Evolutionary conservation across 2,888 invertebrate species (phyloP).

Genomic region (Cheilosia scutellata): DNA sequence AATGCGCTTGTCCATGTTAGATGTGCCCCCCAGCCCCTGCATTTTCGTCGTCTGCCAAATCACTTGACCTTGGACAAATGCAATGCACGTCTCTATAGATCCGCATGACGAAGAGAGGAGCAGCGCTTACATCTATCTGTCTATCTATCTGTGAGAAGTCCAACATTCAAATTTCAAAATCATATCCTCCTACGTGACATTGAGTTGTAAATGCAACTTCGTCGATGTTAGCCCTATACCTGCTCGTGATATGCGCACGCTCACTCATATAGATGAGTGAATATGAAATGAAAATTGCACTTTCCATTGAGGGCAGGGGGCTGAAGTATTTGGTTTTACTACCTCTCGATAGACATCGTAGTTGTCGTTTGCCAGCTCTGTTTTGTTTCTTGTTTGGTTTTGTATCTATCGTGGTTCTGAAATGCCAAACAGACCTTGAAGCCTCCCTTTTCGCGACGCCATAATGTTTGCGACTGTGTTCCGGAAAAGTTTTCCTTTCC

Average conservation of each 20-base stretch:
- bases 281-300: constrained; percentile 76
- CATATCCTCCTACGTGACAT: constrained; percentile 75
- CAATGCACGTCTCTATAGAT: constrained; percentile 41
- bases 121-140: not conserved
- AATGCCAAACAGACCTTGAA: constrained; percentile 75
- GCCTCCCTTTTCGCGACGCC: not conserved
- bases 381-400: not conserved
- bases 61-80: constrained; percentile 72
- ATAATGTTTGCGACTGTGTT: constrained; percentile 43
- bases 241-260: constrained; percentile 50
- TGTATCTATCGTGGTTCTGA: constrained; percentile 36
- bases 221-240: not conserved
- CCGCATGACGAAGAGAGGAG: not conserved
- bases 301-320: constrained; percentile 44
- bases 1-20: constrained; percentile 56
- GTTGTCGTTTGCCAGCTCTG: constrained; percentile 3
- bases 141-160: constrained; percentile 1
- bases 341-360: constrained; percentile 21
- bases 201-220: constrained; percentile 55
- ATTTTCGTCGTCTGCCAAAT: constrained; percentile 51
- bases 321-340: not conserved
- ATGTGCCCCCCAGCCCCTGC: not conserved
- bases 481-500: constrained; percentile 59
- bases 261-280: constrained; percentile 52
- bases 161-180: constrained; percentile 64